phyloP scores from a whole-genome alignment of 2,888 invertebrate species.

The Thereva nobilitata region DNA sequence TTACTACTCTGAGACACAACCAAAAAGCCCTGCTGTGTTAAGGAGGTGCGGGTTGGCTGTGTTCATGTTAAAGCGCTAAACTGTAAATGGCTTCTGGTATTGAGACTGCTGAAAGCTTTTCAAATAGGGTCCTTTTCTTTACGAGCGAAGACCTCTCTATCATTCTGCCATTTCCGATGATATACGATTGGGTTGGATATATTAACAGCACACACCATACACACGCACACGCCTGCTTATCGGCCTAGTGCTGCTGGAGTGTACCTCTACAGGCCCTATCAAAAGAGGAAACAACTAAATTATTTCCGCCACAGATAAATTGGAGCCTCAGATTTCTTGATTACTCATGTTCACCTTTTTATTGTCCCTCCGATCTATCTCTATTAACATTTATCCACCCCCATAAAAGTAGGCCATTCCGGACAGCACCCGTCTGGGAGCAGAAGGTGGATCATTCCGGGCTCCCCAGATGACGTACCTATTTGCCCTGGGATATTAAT shows the following conservation, averaged over 20 bases:
- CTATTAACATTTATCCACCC: no score
- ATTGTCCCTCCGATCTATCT: no score
- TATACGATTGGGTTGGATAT: slow-evolving; percentile 5
- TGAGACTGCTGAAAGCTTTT: slow-evolving; percentile 20
- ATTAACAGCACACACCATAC: slow-evolving; percentile 25
- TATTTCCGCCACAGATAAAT: background rate
- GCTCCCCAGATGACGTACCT: background rate
- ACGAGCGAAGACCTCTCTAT: slow-evolving; percentile 22
- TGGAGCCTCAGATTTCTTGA: no score
- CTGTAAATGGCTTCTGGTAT: slow-evolving; percentile 4
- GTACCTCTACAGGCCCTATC: background rate
- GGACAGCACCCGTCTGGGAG: background rate
- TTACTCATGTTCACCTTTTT: no score
- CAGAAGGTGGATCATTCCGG: slow-evolving; percentile 20
- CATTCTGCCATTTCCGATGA: slow-evolving; percentile 31
- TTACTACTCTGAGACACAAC: background rate
- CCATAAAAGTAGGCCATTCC: no score
- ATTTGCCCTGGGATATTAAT: slow-evolving; percentile 23
- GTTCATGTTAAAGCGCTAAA: slow-evolving; percentile 10
- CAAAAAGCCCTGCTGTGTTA: slow-evolving; percentile 20
- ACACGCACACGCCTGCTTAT: slow-evolving; percentile 19
- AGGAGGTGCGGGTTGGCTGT: slow-evolving; percentile 16
- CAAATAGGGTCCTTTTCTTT: slow-evolving; percentile 16
- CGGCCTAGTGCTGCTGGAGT: slow-evolving; percentile 4
- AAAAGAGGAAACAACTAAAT: background rate